A percentile compares a stretch with the other conserved stretches of the same genome.
These are phyloP conservation scores for Propithecus deckenii DNA, from an alignment of 2,797 vertebrate genomes.

Conservation along the genomic window DNA sequence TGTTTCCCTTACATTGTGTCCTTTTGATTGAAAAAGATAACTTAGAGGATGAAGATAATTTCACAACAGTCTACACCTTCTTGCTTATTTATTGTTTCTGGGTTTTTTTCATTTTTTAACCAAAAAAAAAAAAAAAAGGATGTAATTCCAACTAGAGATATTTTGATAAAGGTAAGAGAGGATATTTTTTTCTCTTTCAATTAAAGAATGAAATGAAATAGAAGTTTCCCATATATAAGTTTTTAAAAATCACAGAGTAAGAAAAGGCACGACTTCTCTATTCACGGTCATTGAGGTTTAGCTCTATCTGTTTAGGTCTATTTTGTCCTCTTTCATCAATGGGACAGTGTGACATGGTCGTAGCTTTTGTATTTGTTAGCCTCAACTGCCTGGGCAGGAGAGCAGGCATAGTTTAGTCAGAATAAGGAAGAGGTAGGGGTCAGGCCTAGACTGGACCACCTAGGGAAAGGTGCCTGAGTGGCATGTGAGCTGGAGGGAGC, in stretches of 20 bases:
- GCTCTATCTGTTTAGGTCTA: not conserved
- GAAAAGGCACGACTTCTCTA: not conserved
- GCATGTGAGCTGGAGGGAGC: fast-evolving
- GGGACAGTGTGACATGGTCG: too few species aligned
- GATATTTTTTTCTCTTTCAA: not conserved
- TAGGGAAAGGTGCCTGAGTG: not conserved
- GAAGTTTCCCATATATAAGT: not conserved
- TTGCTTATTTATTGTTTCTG: not conserved
- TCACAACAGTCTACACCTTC: not conserved
- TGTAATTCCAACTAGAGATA: not conserved
- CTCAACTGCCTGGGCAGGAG: not conserved
- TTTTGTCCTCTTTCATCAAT: not conserved
- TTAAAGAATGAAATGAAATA: not conserved
- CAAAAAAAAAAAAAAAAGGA: not conserved
- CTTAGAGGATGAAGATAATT: not conserved
- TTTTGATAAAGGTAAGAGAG: not conserved
- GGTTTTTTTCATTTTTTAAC: not conserved
- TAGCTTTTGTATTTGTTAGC: not conserved
- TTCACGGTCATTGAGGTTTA: not conserved
- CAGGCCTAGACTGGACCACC: not conserved
- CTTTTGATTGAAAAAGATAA: not conserved
- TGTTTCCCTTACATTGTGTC: not conserved
- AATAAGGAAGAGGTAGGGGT: not conserved
- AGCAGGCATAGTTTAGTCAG: not conserved
- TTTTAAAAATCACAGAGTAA: not conserved